Conservation (phyloP, 2,888 invertebrate genomes). For the Dolichomitus sp. region DNA sequence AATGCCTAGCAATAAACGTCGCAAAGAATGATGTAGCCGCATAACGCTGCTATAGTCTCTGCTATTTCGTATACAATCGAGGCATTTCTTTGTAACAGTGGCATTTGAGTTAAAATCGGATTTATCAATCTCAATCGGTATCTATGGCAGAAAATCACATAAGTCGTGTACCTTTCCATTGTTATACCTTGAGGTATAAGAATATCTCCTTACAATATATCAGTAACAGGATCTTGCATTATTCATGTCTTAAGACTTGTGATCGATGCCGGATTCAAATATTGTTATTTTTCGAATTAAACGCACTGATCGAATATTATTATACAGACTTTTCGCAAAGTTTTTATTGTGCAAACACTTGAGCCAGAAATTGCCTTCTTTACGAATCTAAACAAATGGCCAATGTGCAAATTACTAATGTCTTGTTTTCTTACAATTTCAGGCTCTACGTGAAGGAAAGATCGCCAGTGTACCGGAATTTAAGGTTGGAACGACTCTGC, state of each 20-base stretch:
- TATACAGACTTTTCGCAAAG: neutral
- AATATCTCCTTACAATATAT: neutral
- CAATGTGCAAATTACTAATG: conserved; percentile 17
- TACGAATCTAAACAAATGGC: neutral
- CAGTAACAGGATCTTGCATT: neutral
- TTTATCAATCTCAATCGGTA: neutral
- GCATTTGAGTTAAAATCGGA: neutral
- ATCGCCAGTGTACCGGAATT: conserved; percentile 59
- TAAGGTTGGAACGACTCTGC: conserved; percentile 66
- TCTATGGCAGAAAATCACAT: neutral
- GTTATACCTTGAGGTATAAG: neutral
- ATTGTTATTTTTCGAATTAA: neutral
- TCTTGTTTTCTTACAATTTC: conserved; percentile 33
- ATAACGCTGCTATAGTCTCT: neutral
- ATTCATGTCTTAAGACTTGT: too few relatives aligned
- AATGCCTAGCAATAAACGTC: conserved; percentile 16
- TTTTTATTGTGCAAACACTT: neutral
- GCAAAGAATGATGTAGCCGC: conserved; percentile 17
- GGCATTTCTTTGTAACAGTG: conserved; percentile 1
- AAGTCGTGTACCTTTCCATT: neutral
- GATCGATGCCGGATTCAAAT: neutral
- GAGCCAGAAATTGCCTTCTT: conserved; percentile 13
- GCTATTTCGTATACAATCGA: neutral
- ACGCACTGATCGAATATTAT: neutral
- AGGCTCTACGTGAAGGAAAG: conserved; percentile 56